phyloP scores from a whole-genome alignment of 2,113 vertebrate genomes.

The Myotis brandtii region DNA sequence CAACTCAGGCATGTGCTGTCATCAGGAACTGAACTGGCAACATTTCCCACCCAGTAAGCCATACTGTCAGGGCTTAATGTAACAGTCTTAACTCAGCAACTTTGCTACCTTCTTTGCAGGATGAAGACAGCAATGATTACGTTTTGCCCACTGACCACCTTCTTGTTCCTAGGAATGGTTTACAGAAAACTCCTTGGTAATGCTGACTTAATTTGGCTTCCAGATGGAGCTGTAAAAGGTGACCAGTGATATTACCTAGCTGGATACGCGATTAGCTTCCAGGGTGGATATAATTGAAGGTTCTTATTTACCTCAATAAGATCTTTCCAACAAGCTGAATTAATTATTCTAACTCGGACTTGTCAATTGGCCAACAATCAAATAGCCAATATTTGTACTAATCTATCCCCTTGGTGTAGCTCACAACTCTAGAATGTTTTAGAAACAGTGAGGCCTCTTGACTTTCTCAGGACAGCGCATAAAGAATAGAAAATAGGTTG shows the following conservation, averaged over 20 bases:
- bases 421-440: not conserved
- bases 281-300: not conserved
- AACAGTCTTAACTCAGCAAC: not conserved
- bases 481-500: not conserved
- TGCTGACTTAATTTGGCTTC: not conserved
- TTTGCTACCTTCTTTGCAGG: not conserved
- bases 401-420: not conserved
- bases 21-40: not conserved
- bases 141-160: not conserved
- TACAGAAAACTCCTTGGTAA: not conserved
- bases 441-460: not conserved
- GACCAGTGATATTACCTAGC: not conserved
- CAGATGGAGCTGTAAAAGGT: not conserved
- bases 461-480: not conserved
- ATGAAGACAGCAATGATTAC: not conserved
- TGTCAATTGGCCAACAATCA: not conserved
- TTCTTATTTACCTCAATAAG: not conserved
- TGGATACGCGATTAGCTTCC: not conserved
- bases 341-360: not conserved
- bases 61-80: not conserved
- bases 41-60: no score
- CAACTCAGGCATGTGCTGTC: not conserved
- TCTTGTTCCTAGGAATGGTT: not conserved
- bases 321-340: not conserved
- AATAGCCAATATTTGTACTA: not conserved